Base-by-base conservation (phyloP, 2,113 vertebrate genomes). In the Jaculus jaculus region DNA sequence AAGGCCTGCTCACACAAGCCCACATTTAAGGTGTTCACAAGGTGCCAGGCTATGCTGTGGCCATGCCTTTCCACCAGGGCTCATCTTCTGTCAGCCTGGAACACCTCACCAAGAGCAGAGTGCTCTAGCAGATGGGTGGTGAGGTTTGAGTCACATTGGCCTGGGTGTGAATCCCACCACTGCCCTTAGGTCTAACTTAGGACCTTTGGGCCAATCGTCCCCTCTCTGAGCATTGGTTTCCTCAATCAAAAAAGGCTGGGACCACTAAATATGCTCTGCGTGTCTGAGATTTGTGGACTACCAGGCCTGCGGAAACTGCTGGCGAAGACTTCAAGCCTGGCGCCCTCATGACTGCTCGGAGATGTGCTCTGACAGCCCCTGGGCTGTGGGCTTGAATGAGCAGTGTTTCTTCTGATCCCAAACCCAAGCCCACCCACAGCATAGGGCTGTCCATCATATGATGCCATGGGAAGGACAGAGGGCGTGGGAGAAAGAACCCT, bases 61-160 rank as follows among this genome's bases (percentile, higher is more conserved):
- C 7, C 4, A 2, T 0, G 0, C 24, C 24, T 32, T 4, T 12
- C 30, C 63, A 63, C 34, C 77, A 18, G 16, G 7, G 4, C 2
- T 34, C 3, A 0, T 13, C 5, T 65, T 81, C 51, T 24, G 89
- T 37, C 91, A 24, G 23, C 51, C 66, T 32, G 17, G 42, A 83
- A 83, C 3, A n/a, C 54, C 32, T 92, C 84, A 47, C 54, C 0
- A 0, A 9, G 0, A 7, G 61, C 54, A 26, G 28, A 20, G 24
- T 78, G 30, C 63, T 91, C 80, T 16, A 47, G 21, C 12, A 18
- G 32, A 34, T 30, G 5, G n/a, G 30, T 42, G 1, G 28, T 20
- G 21, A 11, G 39, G 28, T 66, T 80, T 65, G 58, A 78, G 60
- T 87, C 75, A 80, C 39, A 18, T 13, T n/a, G 32, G 47, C 47